Evolutionary conservation across 1,140 invertebrate genomes (phyloP), one percentile per base, ranked within the genome.

Genomic region (Diabrotica undecimpunctata): DNA sequence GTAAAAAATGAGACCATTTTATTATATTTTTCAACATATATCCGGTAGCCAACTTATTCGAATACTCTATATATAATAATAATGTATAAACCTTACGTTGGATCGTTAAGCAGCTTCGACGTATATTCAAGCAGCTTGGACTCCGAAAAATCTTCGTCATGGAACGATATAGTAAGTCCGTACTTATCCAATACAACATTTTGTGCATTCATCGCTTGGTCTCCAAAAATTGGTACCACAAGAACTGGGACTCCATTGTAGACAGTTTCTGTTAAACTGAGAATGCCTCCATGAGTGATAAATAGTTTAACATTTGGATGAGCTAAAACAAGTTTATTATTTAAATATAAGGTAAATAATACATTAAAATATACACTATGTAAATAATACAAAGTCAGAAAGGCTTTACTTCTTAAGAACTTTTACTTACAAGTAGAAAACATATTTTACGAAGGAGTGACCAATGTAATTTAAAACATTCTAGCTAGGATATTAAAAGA

Each of bases 221-320:
- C 75, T 0, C 63, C 71, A 58, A 63, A 74, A 36, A 76, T 67
- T 6, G 76, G 76, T 14, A 78, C 71, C 9, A 69, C 70, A 5
- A 85, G 52, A n/a, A 85, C 66, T 4, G 83, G 83, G 2, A 82
- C 77, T 11, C 79, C 81, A 65, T 77, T 70, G 60, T 81, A 77
- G 6, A 81, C 70, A 0, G 79, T 77, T 68, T 85, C 84, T 36
- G 77, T 78, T 6, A 75, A 70, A 61, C 83, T 82, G 38, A 81
- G 75, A 50, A 79, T 73, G 6, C 83, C 83, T 53, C 83, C 83
- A 62, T 84, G 83, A 25, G 79, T 80, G 5, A 84, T 77, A 68
- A 84, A 84, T 5, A 82, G 54, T 66, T 74, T 68, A 1, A 66
- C 7, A 50, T 72, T 72, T 5, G 70, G 70, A 62, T 74, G 72